phyloP scores from a whole-genome alignment of 2,888 invertebrate genomes.

The Eledona agricola region DNA sequence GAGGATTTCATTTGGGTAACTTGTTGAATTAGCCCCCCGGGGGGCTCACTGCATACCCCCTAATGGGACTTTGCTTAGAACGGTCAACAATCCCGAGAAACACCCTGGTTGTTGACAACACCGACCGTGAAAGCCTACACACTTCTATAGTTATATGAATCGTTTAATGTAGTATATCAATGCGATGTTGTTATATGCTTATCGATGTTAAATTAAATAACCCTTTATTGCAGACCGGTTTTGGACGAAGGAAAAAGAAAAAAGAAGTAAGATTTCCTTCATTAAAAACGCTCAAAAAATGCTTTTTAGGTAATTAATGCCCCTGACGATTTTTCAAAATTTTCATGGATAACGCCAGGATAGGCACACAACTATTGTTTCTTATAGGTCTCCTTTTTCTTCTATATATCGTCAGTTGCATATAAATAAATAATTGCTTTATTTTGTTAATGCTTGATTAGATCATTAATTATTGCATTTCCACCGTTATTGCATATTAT shows the following conservation, averaged over 20 bases:
- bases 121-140: too few species aligned
- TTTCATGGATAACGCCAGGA: slow-evolving; percentile 11
- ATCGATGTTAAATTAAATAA: slow-evolving; percentile 63
- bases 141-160: too few species aligned
- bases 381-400: slow-evolving; percentile 38
- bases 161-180: slow-evolving; percentile 51
- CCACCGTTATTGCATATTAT: slow-evolving; percentile 18
- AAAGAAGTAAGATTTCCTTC: slow-evolving; percentile 93
- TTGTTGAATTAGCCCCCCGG: too few species aligned
- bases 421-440: slow-evolving; percentile 47
- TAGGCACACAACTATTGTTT: slow-evolving; percentile 38
- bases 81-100: too few species aligned
- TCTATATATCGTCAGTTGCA: slow-evolving; percentile 57
- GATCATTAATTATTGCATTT: slow-evolving; percentile 43
- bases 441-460: slow-evolving; percentile 50
- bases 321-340: slow-evolving; percentile 56
- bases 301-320: slow-evolving; percentile 60
- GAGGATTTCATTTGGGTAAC: too few species aligned
- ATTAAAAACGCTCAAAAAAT: slow-evolving; percentile 59
- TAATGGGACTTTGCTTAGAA: too few species aligned
- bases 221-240: slow-evolving; percentile 82
- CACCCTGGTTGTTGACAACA: too few species aligned
- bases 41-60: too few species aligned
- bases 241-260: slow-evolving; percentile 98
- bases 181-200: slow-evolving; percentile 59